These are phyloP conservation scores for Cairina moschata DNA, from an alignment of 2,113 vertebrate genomes.

Conservation along the genomic window DNA sequence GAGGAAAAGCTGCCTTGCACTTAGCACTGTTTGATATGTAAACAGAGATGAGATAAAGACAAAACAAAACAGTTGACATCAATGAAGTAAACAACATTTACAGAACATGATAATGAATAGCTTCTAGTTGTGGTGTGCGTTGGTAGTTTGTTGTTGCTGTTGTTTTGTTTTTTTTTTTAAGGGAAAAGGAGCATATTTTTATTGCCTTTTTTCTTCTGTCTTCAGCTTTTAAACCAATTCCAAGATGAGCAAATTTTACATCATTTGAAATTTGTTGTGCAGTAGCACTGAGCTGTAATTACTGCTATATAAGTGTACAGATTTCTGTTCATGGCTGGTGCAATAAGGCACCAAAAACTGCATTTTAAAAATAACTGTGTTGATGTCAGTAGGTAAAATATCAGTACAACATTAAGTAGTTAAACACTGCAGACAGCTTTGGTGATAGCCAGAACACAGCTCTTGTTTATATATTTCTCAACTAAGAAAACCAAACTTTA, in stretches of 20 bases:
- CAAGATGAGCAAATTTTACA: neutral
- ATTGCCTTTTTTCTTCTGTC: neutral
- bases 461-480: slow-evolving; percentile 39
- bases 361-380: neutral
- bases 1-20: slow-evolving; percentile 24
- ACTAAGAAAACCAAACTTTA: neutral
- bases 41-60: slow-evolving; percentile 62
- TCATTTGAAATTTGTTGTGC: neutral
- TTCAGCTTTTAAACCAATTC: neutral
- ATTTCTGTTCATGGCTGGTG: neutral
- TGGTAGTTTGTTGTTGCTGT: too few relatives aligned
- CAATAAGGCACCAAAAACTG: neutral
- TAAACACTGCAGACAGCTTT: neutral
- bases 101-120: neutral
- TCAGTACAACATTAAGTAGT: neutral
- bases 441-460: slow-evolving; percentile 12
- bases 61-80: slow-evolving; percentile 49
- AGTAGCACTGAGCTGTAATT: neutral
- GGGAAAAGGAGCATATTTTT: neutral
- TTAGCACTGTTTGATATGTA: slow-evolving; percentile 42
- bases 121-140: neutral
- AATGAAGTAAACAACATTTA: neutral
- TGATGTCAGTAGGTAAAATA: neutral
- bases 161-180: neutral
- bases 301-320: neutral